phyloP scores from a whole-genome alignment of 1,140 invertebrate species.

The Brachionus plicatilis region DNA sequence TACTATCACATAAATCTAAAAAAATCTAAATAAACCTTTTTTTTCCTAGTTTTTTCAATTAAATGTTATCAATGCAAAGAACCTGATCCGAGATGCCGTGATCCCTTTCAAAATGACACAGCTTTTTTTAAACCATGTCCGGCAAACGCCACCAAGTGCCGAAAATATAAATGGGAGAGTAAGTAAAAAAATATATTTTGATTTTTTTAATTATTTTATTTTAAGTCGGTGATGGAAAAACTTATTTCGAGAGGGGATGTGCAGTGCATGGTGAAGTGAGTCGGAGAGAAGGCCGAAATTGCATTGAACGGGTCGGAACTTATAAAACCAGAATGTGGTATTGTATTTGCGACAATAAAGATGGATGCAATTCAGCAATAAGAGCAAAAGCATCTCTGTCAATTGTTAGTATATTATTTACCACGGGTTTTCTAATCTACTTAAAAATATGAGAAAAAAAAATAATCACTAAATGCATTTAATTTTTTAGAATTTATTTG shows the following conservation, averaged over 20 bases:
- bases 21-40: not conserved
- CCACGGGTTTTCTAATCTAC: not conserved
- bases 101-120: constrained; percentile 41
- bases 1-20: too few species aligned
- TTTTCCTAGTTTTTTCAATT: constrained; percentile 31
- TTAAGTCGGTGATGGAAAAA: constrained; percentile 32
- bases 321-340: constrained; percentile 40
- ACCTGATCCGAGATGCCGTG: constrained; percentile 37
- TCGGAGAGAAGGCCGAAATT: constrained; percentile 38
- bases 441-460: not conserved
- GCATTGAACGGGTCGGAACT: constrained; percentile 39
- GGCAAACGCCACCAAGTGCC: constrained; percentile 35
- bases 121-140: constrained; percentile 30
- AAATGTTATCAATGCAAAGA: constrained; percentile 41
- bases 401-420: not conserved
- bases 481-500: not conserved
- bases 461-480: not conserved
- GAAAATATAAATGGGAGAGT: constrained; percentile 41
- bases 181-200: not conserved
- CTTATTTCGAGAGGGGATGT: constrained; percentile 35
- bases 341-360: constrained; percentile 41
- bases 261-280: constrained; percentile 26
- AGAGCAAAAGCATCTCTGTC: not conserved
- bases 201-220: not conserved
- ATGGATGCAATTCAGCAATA: constrained; percentile 32